These are phyloP conservation scores for Apamea monoglypha DNA, from an alignment of 2,888 invertebrate genomes.

Conservation along the genomic window DNA sequence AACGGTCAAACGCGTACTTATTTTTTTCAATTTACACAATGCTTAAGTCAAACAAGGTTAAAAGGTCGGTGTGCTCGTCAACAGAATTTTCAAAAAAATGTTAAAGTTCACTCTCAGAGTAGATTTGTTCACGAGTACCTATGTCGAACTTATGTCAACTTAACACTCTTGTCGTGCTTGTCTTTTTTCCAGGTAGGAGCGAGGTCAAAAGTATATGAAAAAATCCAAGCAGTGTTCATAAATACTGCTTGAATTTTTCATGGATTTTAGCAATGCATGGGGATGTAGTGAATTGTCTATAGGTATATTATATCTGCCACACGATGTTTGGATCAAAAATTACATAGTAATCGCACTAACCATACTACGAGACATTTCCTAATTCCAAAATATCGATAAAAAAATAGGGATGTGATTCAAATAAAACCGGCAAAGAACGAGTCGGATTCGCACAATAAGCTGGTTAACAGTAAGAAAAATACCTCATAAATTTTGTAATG, in stretches of 20 bases:
- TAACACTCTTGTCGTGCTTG: neutral
- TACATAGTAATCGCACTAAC: too few species aligned
- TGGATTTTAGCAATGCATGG: neutral
- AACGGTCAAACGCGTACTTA: conserved; percentile 6
- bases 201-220: neutral
- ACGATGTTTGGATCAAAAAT: neutral
- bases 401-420: neutral
- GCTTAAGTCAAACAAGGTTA: conserved; percentile 5
- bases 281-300: neutral
- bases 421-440: neutral
- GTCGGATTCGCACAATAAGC: neutral
- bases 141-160: neutral
- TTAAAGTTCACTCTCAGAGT: neutral
- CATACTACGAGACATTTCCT: neutral
- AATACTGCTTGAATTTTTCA: neutral
- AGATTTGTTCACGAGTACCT: neutral
- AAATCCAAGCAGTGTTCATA: neutral
- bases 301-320: neutral
- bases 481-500: too few species aligned
- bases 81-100: neutral
- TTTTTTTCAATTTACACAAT: conserved; percentile 6
- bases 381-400: neutral
- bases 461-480: too few species aligned
- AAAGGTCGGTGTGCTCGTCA: neutral
- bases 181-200: neutral